These are phyloP conservation scores for Macrotus californicus DNA, from an alignment of 2,113 vertebrate species.

Conservation along the genomic window DNA sequence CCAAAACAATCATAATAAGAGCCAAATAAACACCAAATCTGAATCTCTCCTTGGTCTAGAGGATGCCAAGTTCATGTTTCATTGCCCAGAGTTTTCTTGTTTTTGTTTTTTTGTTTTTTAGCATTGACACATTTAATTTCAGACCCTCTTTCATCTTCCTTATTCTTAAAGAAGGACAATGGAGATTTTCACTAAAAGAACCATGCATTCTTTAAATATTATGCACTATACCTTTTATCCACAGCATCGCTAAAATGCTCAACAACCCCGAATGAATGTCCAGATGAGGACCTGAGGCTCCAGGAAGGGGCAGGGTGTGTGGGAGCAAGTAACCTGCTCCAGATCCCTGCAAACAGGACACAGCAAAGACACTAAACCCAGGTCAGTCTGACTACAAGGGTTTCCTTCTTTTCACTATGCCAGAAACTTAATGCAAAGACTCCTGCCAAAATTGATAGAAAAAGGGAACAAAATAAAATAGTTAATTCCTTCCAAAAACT, in stretches of 20 bases:
- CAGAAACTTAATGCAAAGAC: conserved; percentile 16
- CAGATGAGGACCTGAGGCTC: not conserved
- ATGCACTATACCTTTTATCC: not conserved
- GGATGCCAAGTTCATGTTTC: conserved; percentile 37
- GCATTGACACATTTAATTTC: not conserved
- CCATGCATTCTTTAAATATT: not conserved
- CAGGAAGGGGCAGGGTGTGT: not conserved
- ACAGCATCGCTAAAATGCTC: not conserved
- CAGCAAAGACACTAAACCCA: not conserved
- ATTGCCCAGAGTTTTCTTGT: not conserved
- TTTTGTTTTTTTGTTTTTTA: not conserved
- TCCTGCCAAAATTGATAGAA: not conserved
- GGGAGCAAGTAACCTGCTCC: not conserved
- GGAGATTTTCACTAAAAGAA: not conserved
- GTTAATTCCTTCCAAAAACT: not conserved
- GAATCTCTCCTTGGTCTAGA: not conserved
- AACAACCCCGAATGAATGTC: not conserved
- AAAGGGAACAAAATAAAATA: conserved; percentile 19
- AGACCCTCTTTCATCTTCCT: not conserved
- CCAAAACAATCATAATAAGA: conserved; percentile 52
- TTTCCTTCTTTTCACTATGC: not conserved
- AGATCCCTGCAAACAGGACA: not conserved
- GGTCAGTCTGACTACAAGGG: not conserved
- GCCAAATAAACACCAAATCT: conserved; percentile 49
- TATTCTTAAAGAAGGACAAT: not conserved